Percentiles rank a stretch among this genome's conserved stretches.
Evolutionary conservation across 1,140 invertebrate species (phyloP).

Genomic region (Rhagoletis pomonella): DNA sequence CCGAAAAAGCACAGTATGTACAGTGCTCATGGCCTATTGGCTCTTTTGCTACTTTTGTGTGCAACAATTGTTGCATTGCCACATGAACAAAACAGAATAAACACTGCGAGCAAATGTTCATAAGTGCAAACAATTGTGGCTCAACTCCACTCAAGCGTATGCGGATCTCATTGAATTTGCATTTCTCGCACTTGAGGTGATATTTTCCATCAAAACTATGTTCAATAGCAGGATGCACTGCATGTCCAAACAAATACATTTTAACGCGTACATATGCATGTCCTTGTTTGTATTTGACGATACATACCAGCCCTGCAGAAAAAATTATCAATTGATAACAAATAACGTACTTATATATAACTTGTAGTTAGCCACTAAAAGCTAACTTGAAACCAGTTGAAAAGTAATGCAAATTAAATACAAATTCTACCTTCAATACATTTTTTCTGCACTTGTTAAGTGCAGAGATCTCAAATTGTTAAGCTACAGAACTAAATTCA

Average conservation of each 20-base stretch:
- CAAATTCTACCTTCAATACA: too few relatives aligned
- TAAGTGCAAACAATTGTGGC: slow-evolving; percentile 45
- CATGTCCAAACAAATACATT: slow-evolving; percentile 1
- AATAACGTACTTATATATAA: too few relatives aligned
- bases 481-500: too few relatives aligned
- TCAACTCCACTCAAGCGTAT: slow-evolving; percentile 17
- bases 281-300: not conserved
- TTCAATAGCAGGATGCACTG: not conserved
- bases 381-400: too few relatives aligned
- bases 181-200: slow-evolving; percentile 35
- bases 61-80: slow-evolving; percentile 28
- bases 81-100: slow-evolving; percentile 19
- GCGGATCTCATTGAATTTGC: slow-evolving; percentile 45
- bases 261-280: not conserved
- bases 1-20: not conserved
- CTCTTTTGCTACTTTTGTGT: slow-evolving; percentile 34
- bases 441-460: too few relatives aligned
- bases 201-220: not conserved
- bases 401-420: too few relatives aligned
- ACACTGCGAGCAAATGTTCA: slow-evolving; percentile 16
- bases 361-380: too few relatives aligned
- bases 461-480: too few relatives aligned
- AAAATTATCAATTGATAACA: too few relatives aligned
- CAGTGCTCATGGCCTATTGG: slow-evolving; percentile 21
- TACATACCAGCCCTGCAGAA: too few relatives aligned